A percentile compares a stretch with the other conserved stretches of the same genome.
These are phyloP conservation scores for Bufo bufo DNA, from an alignment of 2,113 vertebrate species.

Conservation along the genomic window DNA sequence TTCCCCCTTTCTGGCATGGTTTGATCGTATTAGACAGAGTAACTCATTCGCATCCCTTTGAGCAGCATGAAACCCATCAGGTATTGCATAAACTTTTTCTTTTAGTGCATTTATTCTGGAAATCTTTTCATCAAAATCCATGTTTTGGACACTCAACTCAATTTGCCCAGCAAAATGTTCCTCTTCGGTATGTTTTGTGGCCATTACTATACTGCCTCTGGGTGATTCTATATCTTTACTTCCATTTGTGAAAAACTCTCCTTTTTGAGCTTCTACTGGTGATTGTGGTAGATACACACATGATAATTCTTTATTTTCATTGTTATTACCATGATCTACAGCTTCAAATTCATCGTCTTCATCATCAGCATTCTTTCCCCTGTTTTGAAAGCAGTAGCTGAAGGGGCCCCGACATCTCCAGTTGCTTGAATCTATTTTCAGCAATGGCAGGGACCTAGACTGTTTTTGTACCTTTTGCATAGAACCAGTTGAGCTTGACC, in stretches of 20 bases:
- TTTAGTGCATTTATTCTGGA: slow-evolving; percentile 82
- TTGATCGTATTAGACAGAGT: slow-evolving; percentile 82
- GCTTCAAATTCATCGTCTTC: slow-evolving; percentile 79
- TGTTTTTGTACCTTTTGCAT: slow-evolving; percentile 83
- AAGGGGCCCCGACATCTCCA: slow-evolving; percentile 86
- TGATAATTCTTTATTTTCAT: slow-evolving; percentile 64
- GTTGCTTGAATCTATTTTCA: slow-evolving; percentile 74
- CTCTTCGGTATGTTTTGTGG: slow-evolving; percentile 67
- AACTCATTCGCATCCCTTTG: slow-evolving; percentile 91
- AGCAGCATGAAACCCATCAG: slow-evolving; percentile 85
- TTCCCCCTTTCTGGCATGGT: slow-evolving; percentile 72
- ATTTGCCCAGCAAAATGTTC: slow-evolving; percentile 64
- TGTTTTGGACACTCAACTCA: slow-evolving; percentile 69
- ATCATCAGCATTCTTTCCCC: slow-evolving; percentile 76
- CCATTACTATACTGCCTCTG: slow-evolving; percentile 17
- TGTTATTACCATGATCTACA: slow-evolving; percentile 56
- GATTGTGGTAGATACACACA: slow-evolving; percentile 65
- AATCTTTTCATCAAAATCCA: slow-evolving; percentile 80
- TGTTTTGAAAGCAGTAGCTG: slow-evolving; percentile 85
- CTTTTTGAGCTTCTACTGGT: slow-evolving; percentile 59
- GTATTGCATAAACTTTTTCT: slow-evolving; percentile 85
- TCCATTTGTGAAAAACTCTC: slow-evolving; percentile 58
- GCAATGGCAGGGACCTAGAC: slow-evolving; percentile 76
- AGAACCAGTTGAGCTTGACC: slow-evolving; percentile 67
- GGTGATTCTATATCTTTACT: slow-evolving; percentile 64